A percentile compares a stretch with the other conserved stretches of the same genome.
Conservation (phyloP, 1,140 invertebrate genomes). For the Chlorops oryzae region DNA sequence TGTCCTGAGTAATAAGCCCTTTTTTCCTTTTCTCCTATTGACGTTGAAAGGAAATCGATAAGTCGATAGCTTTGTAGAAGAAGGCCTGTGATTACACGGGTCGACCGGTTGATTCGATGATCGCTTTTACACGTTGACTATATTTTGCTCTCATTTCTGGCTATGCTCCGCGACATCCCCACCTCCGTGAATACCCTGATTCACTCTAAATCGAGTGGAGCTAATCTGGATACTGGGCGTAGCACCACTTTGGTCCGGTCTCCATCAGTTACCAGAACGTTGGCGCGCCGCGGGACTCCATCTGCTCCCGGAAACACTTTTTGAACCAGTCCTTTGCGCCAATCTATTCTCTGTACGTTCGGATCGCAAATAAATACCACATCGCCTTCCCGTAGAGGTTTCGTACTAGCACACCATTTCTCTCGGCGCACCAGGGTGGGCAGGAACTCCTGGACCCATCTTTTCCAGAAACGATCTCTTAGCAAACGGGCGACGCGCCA, state of each 20-base stretch:
- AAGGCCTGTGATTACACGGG: no score
- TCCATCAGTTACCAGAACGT: neutral
- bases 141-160: no score
- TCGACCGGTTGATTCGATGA: no score
- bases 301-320: neutral
- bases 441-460: conserved; percentile 10
- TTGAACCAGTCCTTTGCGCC: neutral
- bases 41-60: no score
- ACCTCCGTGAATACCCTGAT: no score
- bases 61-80: no score
- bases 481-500: neutral
- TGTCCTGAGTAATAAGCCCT: no score
- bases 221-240: neutral
- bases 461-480: conserved; percentile 4
- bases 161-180: no score
- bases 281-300: neutral
- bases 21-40: no score
- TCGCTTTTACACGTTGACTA: no score
- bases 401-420: conserved; percentile 1
- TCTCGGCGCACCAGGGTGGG: conserved; percentile 4
- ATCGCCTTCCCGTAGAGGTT: neutral
- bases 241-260: no score
- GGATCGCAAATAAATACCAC: neutral
- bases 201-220: neutral
- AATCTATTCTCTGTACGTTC: neutral